phyloP scores from a whole-genome alignment of 2,888 invertebrate genomes.

The Agonopterix heracliana region DNA sequence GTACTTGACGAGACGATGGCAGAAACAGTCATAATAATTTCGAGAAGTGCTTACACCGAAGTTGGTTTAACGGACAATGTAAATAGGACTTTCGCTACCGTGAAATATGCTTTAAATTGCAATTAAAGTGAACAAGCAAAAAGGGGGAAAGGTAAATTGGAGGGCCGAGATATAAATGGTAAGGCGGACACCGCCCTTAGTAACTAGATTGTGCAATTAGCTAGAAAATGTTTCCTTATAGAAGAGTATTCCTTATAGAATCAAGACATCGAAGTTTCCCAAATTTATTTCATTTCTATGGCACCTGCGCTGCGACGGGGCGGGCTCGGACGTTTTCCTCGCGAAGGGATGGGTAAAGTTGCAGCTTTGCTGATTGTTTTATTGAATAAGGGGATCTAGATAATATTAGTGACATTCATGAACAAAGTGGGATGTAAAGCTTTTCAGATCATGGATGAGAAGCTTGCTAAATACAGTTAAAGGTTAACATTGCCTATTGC shows the following conservation, averaged over 20 bases:
- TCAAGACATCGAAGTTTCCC: constrained; percentile 8
- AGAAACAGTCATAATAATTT: constrained; percentile 19
- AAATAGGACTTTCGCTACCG: constrained; percentile 46
- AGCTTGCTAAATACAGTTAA: too few relatives aligned
- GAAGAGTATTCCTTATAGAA: constrained; percentile 9
- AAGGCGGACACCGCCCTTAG: constrained; percentile 34
- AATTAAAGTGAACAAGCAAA: constrained; percentile 39
- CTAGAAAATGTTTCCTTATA: constrained; percentile 38
- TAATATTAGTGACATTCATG: too few relatives aligned
- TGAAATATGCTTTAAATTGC: constrained; percentile 43
- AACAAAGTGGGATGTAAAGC: too few relatives aligned
- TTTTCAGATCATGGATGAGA: too few relatives aligned
- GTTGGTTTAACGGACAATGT: constrained; percentile 28
- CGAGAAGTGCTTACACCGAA: constrained; percentile 12
- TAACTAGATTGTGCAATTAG: constrained; percentile 59
- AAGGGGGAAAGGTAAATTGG: constrained; percentile 37
- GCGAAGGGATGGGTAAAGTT: too few relatives aligned
- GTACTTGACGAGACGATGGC: constrained; percentile 15
- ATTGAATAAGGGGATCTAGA: too few relatives aligned
- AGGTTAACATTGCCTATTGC: too few relatives aligned
- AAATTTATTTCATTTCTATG: too few relatives aligned
- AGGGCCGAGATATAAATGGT: constrained; percentile 46
- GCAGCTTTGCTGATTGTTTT: too few relatives aligned
- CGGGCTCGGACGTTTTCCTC: too few relatives aligned
- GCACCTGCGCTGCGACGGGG: too few relatives aligned